A percentile compares a stretch with the other conserved stretches of the same genome.
Conservation (phyloP, 2,113 vertebrate genomes). For the Apteryx owenii region DNA sequence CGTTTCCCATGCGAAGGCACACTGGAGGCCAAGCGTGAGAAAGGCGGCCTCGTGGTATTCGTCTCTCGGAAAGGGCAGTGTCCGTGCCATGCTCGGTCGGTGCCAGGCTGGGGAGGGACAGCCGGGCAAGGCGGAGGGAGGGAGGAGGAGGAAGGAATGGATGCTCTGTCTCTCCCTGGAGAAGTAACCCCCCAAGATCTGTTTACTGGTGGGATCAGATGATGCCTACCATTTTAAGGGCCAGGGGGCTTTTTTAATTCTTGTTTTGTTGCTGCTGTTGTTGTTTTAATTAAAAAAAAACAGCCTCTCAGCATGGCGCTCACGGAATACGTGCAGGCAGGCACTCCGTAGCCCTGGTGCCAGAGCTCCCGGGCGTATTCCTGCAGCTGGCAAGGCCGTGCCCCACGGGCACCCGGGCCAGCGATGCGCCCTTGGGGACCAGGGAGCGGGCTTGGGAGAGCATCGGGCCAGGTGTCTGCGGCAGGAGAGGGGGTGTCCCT, state of each 20-base stretch:
- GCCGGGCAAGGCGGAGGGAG: fast-evolving
- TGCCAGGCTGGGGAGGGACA: not conserved
- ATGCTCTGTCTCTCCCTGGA: fast-evolving
- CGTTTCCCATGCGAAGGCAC: fast-evolving
- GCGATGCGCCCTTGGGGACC: too few species aligned
- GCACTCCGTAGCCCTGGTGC: not conserved
- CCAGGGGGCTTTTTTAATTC: not conserved
- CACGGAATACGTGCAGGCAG: not conserved
- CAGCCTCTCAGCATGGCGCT: not conserved
- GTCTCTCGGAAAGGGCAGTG: fast-evolving
- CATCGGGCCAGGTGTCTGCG: too few species aligned
- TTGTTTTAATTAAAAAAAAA: not conserved
- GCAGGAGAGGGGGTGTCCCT: too few species aligned
- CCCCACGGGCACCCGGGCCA: too few species aligned
- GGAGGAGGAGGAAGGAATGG: not conserved
- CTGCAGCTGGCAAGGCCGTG: not conserved
- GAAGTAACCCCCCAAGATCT: not conserved
- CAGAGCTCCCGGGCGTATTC: too few species aligned
- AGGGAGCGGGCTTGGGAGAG: too few species aligned
- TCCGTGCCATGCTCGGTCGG: not conserved
- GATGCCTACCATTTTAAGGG: not conserved
- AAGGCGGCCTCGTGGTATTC: not conserved
- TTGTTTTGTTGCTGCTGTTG: not conserved
- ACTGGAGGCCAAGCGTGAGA: fast-evolving
- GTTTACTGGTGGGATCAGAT: fast-evolving